Conservation (phyloP, 2,797 vertebrate species). For the Mus minutoides region DNA sequence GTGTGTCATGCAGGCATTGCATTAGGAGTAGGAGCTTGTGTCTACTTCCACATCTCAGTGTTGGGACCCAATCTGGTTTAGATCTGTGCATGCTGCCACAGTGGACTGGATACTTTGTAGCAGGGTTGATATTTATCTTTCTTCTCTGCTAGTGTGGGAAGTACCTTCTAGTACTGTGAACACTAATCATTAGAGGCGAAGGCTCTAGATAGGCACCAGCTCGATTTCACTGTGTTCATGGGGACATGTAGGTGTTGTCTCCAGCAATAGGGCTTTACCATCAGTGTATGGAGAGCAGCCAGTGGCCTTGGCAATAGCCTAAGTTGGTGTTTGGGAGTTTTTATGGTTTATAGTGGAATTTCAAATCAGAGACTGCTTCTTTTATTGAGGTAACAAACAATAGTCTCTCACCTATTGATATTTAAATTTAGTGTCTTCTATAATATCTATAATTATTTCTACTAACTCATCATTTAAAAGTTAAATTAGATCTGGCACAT, state of each 20-base stretch:
- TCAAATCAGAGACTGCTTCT: conserved; percentile 42
- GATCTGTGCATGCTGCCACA: neutral
- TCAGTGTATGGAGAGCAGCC: neutral
- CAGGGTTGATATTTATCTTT: neutral
- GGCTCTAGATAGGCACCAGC: neutral
- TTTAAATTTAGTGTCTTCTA: neutral
- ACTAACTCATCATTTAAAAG: neutral
- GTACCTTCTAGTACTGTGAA: neutral
- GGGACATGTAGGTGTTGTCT: neutral
- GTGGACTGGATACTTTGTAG: neutral
- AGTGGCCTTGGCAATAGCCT: neutral
- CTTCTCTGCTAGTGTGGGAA: neutral
- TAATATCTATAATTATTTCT: neutral
- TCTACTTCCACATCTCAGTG: neutral
- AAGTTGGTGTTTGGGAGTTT: neutral
- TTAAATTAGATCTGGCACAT: neutral
- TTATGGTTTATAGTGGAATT: conserved; percentile 18
- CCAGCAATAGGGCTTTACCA: no score
- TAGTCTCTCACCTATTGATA: neutral
- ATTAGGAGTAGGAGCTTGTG: no score
- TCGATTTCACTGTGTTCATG: neutral
- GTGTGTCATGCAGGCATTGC: neutral
- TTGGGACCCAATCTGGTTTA: no score
- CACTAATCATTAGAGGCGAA: neutral
- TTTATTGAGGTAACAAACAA: neutral